Percentiles rank a stretch among this genome's conserved stretches.
Conservation (phyloP, 2,888 invertebrate genomes). For the Drosophila infuscata region DNA sequence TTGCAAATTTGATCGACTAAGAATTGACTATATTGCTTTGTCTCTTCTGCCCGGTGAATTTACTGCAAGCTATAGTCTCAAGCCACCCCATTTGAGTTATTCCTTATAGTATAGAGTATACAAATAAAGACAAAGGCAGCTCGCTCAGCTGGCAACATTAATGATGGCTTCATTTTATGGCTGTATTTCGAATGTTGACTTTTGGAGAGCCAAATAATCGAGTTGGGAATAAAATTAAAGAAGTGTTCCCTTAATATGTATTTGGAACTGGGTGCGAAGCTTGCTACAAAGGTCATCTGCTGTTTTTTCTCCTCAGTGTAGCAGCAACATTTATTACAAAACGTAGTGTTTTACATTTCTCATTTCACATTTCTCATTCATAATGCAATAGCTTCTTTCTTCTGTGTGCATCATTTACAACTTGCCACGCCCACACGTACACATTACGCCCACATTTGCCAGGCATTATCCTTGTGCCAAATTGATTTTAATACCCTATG, state of each 20-base stretch:
- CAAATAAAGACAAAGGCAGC: not conserved
- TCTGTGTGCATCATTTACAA: constrained; percentile 44
- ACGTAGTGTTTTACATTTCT: constrained; percentile 8
- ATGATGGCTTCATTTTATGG: constrained; percentile 38
- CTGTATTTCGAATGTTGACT: constrained; percentile 23
- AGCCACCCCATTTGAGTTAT: not conserved
- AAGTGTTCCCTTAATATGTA: constrained; percentile 15
- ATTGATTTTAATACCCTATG: constrained; percentile 64
- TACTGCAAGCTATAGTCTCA: not conserved
- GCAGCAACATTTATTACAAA: constrained; percentile 13
- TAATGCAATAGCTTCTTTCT: constrained; percentile 45
- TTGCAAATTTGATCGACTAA: too few species aligned
- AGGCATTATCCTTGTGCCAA: constrained; percentile 71
- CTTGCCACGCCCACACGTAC: constrained; percentile 13
- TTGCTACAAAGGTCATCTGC: constrained; percentile 32
- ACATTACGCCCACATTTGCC: constrained; percentile 30
- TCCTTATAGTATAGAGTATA: constrained; percentile 4
- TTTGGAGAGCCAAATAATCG: constrained; percentile 10
- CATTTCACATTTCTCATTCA: constrained; percentile 38
- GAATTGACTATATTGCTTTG: too few species aligned
- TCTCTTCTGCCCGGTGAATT: too few species aligned
- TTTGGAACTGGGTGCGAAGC: constrained; percentile 26
- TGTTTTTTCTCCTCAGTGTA: not conserved
- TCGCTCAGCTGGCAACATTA: constrained; percentile 21
- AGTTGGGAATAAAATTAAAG: constrained; percentile 19